These are phyloP conservation scores for Leptodactylus fallax DNA, from an alignment of 2,797 vertebrate genomes.

Conservation along the genomic window DNA sequence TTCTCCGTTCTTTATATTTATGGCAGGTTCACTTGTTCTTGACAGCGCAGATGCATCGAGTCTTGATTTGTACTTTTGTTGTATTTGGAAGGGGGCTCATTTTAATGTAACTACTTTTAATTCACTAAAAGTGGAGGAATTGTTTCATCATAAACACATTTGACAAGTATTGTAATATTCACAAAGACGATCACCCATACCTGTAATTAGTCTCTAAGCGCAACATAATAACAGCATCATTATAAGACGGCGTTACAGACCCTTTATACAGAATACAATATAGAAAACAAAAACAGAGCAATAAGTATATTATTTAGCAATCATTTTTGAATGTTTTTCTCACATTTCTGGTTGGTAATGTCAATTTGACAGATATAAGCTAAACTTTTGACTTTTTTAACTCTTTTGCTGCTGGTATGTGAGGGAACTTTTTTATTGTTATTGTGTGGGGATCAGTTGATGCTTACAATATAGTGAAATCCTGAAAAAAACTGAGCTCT, in stretches of 20 bases:
- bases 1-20: not conserved
- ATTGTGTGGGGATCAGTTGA: too few relatives aligned
- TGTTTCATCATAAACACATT: slow-evolving; percentile 41
- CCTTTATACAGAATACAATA: slow-evolving; percentile 13
- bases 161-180: slow-evolving; percentile 46
- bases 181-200: slow-evolving; percentile 36
- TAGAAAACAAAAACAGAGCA: slow-evolving; percentile 20
- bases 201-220: slow-evolving; percentile 26
- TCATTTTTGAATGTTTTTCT: slow-evolving; percentile 16
- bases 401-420: not conserved
- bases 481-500: too few relatives aligned
- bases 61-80: slow-evolving; percentile 10
- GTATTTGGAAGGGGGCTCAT: not conserved
- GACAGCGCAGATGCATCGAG: not conserved
- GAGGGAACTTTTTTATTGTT: not conserved
- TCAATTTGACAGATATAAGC: not conserved
- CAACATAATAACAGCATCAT: not conserved
- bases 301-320: slow-evolving; percentile 40
- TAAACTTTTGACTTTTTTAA: not conserved
- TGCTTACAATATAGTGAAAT: not conserved
- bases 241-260: not conserved
- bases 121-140: slow-evolving; percentile 12
- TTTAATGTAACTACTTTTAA: slow-evolving; percentile 13
- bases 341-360: not conserved
- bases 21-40: not conserved